Conservation (phyloP, 2,113 vertebrate genomes). For the Tetrax tetrax region DNA sequence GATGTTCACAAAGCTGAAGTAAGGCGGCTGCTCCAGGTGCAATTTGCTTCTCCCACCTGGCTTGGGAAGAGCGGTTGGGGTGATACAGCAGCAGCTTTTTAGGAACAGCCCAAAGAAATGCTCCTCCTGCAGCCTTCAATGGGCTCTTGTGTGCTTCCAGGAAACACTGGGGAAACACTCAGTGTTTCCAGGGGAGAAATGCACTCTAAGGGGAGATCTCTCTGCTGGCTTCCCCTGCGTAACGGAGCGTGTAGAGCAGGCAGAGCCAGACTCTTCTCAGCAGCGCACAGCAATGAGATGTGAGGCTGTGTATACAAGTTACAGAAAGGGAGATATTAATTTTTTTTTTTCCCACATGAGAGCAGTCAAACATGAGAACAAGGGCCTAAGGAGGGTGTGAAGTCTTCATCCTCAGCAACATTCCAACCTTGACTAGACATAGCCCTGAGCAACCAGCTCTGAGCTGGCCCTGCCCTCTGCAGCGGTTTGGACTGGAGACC, state of each 20-base stretch:
- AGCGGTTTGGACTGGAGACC: not conserved
- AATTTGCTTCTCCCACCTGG: not conserved
- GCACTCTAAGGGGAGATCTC: not conserved
- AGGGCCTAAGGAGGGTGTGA: not conserved
- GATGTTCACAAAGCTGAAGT: rapidly evolving
- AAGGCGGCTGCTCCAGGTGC: not conserved
- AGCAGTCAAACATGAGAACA: not conserved
- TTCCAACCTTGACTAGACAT: not conserved
- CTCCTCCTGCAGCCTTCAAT: not conserved
- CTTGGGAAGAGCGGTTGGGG: rapidly evolving
- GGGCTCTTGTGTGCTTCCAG: not conserved
- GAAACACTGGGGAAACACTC: not conserved
- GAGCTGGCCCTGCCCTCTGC: not conserved
- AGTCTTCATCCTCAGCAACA: not conserved
- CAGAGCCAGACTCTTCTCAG: not conserved
- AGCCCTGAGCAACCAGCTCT: not conserved
- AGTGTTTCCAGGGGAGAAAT: not conserved
- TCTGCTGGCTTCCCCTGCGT: not conserved
- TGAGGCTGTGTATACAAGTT: not conserved
- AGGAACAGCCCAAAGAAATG: not conserved
- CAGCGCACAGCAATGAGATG: not conserved
- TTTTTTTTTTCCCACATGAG: not conserved
- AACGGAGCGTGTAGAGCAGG: not conserved
- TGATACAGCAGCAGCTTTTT: not conserved
- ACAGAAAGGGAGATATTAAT: not conserved